Conservation (phyloP, 1,140 invertebrate species). For the Aphidius gifuensis region DNA sequence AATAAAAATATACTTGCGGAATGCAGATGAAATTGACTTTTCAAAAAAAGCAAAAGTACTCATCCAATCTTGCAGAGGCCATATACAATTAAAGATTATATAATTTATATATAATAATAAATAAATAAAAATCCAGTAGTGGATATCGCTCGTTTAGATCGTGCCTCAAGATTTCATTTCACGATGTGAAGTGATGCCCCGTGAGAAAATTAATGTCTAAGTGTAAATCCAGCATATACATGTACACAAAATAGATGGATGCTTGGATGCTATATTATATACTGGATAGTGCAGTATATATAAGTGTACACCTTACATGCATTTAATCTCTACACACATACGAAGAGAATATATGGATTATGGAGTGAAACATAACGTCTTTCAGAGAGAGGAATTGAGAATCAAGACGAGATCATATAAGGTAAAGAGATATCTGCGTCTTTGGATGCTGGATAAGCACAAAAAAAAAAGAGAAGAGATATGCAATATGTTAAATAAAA, state of each 20-base stretch:
- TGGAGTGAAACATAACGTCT: not conserved
- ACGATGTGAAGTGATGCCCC: constrained; percentile 22
- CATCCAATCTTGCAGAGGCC: too few species aligned
- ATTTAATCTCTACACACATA: not conserved
- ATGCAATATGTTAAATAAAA: too few species aligned
- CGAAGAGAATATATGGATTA: not conserved
- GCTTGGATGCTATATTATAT: not conserved
- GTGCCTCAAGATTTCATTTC: constrained; percentile 14
- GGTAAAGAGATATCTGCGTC: too few species aligned
- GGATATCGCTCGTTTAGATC: constrained; percentile 13
- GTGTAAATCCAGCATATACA: not conserved
- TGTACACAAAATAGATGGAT: not conserved
- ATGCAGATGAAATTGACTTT: too few species aligned
- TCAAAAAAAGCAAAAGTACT: too few species aligned
- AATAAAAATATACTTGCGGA: too few species aligned
- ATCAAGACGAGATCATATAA: too few species aligned
- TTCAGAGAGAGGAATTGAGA: too few species aligned
- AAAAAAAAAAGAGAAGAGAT: too few species aligned
- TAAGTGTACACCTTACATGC: too few species aligned
- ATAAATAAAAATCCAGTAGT: constrained; percentile 4
- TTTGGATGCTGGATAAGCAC: too few species aligned
- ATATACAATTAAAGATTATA: not conserved
- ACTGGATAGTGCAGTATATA: too few species aligned
- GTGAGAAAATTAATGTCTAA: constrained; percentile 34
- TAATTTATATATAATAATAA: not conserved